These are phyloP conservation scores for Melanotaenia duboulayi DNA, from an alignment of 2,113 vertebrate species.

Conservation along the genomic window DNA sequence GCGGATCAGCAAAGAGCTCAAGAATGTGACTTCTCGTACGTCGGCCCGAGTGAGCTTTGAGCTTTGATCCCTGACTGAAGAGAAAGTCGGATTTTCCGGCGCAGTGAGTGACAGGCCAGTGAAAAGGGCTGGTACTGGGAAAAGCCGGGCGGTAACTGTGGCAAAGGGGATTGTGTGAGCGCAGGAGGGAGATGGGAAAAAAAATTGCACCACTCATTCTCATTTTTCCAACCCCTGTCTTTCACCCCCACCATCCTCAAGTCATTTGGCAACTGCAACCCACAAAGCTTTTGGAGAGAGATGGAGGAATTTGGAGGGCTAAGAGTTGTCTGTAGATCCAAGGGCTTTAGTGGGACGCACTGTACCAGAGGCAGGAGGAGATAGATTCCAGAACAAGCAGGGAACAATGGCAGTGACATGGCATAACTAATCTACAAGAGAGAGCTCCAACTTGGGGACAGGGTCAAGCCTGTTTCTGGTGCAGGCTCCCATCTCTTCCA, in stretches of 20 bases:
- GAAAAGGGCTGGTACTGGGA: constrained; percentile 41
- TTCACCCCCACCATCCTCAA: constrained; percentile 40
- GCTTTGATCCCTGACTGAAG: constrained; percentile 74
- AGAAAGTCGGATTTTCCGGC: constrained; percentile 74
- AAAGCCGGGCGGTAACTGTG: constrained; percentile 57
- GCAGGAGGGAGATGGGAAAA: constrained; percentile 4
- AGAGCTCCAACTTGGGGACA: constrained; percentile 44
- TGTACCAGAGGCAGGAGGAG: constrained; percentile 45
- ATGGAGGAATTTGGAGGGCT: constrained; percentile 54
- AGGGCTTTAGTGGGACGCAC: constrained; percentile 45
- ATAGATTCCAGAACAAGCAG: constrained; percentile 59
- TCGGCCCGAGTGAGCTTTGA: constrained; percentile 37
- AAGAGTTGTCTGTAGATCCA: constrained; percentile 45
- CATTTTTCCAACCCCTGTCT: constrained; percentile 53
- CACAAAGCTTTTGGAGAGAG: constrained; percentile 65
- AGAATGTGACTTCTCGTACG: constrained; percentile 69
- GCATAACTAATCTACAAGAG: constrained; percentile 70
- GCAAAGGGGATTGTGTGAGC: constrained; percentile 52
- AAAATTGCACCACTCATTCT: constrained; percentile 41
- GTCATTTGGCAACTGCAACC: constrained; percentile 56
- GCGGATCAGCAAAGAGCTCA: constrained; percentile 52
- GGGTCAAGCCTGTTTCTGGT: constrained; percentile 39
- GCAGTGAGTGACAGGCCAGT: constrained; percentile 67
- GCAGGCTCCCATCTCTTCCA: constrained; percentile 18
- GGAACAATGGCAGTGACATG: constrained; percentile 65